Base-by-base conservation (phyloP, 2,888 invertebrate species). In the Acleris cristana region DNA sequence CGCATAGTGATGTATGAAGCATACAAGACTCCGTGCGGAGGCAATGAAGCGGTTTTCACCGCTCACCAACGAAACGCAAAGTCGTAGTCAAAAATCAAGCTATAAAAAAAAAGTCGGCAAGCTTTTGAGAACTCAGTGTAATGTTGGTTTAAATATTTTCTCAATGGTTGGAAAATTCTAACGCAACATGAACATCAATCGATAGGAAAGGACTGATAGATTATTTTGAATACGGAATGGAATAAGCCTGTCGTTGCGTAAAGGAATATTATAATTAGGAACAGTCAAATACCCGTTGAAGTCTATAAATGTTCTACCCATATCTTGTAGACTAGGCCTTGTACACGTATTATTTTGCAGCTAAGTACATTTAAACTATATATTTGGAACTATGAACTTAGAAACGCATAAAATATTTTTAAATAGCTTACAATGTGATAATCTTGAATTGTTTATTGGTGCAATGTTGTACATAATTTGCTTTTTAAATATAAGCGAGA, bases 181-280 rank as follows among this genome's bases (percentile, higher is more conserved):
- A 18, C 51, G 16, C 18, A n/a, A n/a, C 4, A 40, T 34, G 12
- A 34, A 60, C 51, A 51, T 34, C 26, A 1, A 21, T 21, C 3
- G 44, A 48, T 48, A 63, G 63, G 57, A 21, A 53, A 67, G 67
- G 58, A 67, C 67, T 63, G 67, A 67, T 67, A 67, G 67, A 49
- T 34, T 67, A 67, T 63, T 63, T 63, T 63, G 34, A 52, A 58
- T 67, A 63, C 45, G 40, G 49, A 64, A 64, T 51, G 40, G 26
- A 58, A 18, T 55, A 49, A n/a, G 23, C 63, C 49, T 63, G 63
- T 56, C n/a, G 14, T 1, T 49, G 26, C 21, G 16, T 55, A 19
- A 34, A 48, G 12, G 30, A 45, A 16, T 18, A 30, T 10, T 30
- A 30, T 10, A 10, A 34, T 10, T 2, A 0, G 3, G 10, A 10